Evolutionary conservation across 2,797 vertebrate species (phyloP), one percentile per base, ranked within the genome.

Genomic region (Crocodylus rhombifer): DNA sequence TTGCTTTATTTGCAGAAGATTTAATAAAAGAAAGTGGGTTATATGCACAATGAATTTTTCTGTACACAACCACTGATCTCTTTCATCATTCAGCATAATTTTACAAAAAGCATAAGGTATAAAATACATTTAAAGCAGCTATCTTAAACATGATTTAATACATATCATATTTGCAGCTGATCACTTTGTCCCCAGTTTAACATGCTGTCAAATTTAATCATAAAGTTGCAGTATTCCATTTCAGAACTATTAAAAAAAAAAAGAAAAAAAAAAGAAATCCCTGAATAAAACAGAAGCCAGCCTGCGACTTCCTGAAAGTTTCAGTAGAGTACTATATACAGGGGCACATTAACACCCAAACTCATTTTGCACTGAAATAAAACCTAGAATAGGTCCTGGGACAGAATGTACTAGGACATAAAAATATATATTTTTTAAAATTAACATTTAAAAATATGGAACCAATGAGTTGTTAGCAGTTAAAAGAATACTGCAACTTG

Each of bases 201-300:
- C 80, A 75, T 0, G 89, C 87, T 97, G 97, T 97, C 87, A 97
- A 87, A 96, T 92, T 95, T 26, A 62, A 81, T 4, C 14, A 89
- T 64, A 91, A 96, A 97, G 96, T 92, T 97, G 96, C 97, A 97
- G 97, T 97, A 98, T 96, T 96, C 97, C 89, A 95, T 97, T 96
- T 84, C 65, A 95, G 90, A 97, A 65, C 91, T 88, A 94, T 85
- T 95, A 95, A 81, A 51, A 51, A 96, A 96, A 91, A 97, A 36
- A 36, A 5, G 5, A 36, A 36, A 36, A 36, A 36, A 81, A 51
- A 51, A 96, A 96, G 90, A 97, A 97, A 97, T 98, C 98, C 98
- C 97, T 98, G 98, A 98, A 98, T 98, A 98, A 97, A 98, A 94
- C 97, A 96, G 97, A 98, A 98, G 98, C 96, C 97, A 97, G 92